A percentile compares a stretch with the other conserved stretches of the same genome.
Conservation (phyloP, 2,888 invertebrate species). For the Fabriciana adippe region DNA sequence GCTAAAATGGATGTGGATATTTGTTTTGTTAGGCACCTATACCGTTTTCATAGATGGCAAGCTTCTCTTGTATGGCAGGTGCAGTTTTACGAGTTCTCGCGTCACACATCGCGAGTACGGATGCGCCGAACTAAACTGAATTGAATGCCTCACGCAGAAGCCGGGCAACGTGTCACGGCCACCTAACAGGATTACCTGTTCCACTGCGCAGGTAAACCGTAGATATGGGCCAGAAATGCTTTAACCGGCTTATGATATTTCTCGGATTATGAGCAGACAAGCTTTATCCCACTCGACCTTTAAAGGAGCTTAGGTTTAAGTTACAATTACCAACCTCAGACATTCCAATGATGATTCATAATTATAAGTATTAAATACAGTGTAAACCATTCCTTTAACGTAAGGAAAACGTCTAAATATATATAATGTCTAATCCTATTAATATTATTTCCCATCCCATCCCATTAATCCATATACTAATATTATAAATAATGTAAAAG, state of each 20-base stretch:
- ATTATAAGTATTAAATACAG: no score
- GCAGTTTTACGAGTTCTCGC: conserved; percentile 69
- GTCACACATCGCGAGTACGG: conserved; percentile 71
- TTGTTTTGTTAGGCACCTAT: conserved; percentile 47
- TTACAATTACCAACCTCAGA: conserved; percentile 23
- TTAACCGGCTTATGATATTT: conserved; percentile 68
- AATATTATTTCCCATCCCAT: no score
- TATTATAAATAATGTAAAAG: no score
- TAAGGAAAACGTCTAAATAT: no score
- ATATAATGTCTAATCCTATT: no score
- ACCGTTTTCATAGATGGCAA: conserved; percentile 80
- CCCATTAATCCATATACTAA: no score
- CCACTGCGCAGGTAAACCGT: conserved; percentile 74
- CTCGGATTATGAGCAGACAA: conserved; percentile 55
- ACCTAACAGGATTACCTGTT: conserved; percentile 81
- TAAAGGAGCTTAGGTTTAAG: conserved; percentile 45
- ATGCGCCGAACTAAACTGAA: conserved; percentile 58
- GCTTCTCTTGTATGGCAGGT: conserved; percentile 77
- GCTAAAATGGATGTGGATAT: conserved; percentile 26
- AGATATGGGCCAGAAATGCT: conserved; percentile 61
- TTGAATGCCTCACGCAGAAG: conserved; percentile 69
- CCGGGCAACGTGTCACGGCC: conserved; percentile 80
- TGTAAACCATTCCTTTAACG: no score
- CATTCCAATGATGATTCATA: no score
- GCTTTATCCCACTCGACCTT: conserved; percentile 47